Base-by-base conservation (phyloP, 2,113 vertebrate genomes). In the Bombycilla garrulus region DNA sequence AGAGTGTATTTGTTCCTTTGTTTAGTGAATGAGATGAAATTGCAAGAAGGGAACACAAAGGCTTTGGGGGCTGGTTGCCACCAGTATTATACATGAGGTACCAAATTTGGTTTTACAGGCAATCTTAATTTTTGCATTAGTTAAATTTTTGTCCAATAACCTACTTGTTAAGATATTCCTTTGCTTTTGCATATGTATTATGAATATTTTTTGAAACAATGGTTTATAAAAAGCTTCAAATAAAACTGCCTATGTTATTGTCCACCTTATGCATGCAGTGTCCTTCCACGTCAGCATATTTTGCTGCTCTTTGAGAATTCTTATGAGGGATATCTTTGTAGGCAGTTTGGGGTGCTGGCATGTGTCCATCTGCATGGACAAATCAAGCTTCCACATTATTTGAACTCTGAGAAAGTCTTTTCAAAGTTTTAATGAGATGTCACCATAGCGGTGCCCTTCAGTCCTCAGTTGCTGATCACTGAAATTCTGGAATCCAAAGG, bases 341-440 rank as follows among this genome's bases (percentile, higher is more conserved):
- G 93, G 89, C 79, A 76, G 69, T 95, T 96, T 92, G 78, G 81
- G 65, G 40, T 88, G 78, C 78, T 97, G 95, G 95, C 90, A 21
- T 56, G 82, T 95, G 79, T 95, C 93, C 95, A 95, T 81, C 60
- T 7, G 12, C 78, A 40, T 44, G 82, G 83, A 86, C 73, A 70
- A 95, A 88, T 77, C 67, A 90, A 78, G 79, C 67, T 86, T 89
- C 78, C 81, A 84, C 76, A 80, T 92, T 92, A 92, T 95, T 67
- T 86, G 88, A 83, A 74, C 86, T 92, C 76, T 83, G 67, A 92
- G 71, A 88, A 93, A 36, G 83, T 73, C 95, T 93, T 96, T 96
- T 96, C 83, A 94, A 82, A 91, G 57, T 91, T 96, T 95, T 97
- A 96, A 97, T 97, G 95, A 96, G 96, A 86, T 93, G 87, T 80